Evolutionary conservation across 2,797 vertebrate genomes (phyloP), one percentile per base, ranked within the genome.

Genomic region (Falco columbarius): DNA sequence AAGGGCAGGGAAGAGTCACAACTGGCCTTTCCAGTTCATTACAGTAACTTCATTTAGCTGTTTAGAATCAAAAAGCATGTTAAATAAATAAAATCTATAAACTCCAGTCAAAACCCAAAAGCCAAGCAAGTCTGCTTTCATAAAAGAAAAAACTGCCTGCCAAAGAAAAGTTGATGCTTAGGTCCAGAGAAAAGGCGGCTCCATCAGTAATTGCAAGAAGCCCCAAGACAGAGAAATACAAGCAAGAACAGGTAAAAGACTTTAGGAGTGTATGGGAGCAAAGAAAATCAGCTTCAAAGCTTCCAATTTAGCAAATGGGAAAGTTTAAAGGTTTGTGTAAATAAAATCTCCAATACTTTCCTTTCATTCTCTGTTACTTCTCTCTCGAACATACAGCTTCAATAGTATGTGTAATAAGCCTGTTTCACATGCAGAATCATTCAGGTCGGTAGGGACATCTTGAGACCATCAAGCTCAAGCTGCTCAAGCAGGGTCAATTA

Each of bases 181-280:
- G 5, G 16, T 58, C 12, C 5, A 51, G 49, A 87, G 30, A 75
- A 84, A 81, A 29, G 21, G 51, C 3, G 4, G 32, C 38, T 49
- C 29, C 23, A 82, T 7, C 16, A 32, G 29, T 13, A 47, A 16
- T 4, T 71, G 62, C 66, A 82, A 82, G 55, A 75, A 95, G 89
- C 1, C 10, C 13, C 22, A 20, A 5, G 16, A 54, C 34, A 58
- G 16, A 56, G 36, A 36, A 81, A 86, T 19, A 47, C 5, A 81
- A 71, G 12, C 3, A 38, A n/a, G 22, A 66, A 46, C 5, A n/a
- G 32, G 19, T 5, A 71, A 79, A 81, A 89, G 22, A 68, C 55
- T 89, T 36, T 17, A 81, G 7, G 16, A 74, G 22, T 3, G 2
- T 0, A 0, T 8, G 7, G 21, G 8, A 74, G 12, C 11, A 92